phyloP scores from a whole-genome alignment of 2,888 invertebrate genomes.

The Agapetus fuscipes region DNA sequence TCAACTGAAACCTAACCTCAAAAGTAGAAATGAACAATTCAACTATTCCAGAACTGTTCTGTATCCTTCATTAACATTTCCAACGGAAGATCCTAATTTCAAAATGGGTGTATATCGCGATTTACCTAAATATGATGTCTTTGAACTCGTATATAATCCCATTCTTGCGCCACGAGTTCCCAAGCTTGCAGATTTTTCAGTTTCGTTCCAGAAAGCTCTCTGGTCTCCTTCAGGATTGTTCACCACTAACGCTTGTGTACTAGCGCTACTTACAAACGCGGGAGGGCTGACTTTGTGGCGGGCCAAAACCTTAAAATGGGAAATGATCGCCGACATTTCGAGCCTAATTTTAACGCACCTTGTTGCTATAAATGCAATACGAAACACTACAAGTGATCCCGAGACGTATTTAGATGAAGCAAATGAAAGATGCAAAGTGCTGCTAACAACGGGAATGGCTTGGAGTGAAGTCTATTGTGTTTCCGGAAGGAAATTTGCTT shows the following conservation, averaged over 20 bases:
- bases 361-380: no score
- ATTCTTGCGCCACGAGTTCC: slow-evolving; percentile 6
- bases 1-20: slow-evolving; percentile 12
- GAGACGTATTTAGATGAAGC: background rate
- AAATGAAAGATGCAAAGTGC: slow-evolving; percentile 1
- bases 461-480: slow-evolving; percentile 8
- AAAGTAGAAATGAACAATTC: slow-evolving; percentile 3
- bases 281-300: slow-evolving; percentile 12
- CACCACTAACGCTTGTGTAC: slow-evolving; percentile 3
- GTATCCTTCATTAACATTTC: slow-evolving; percentile 5
- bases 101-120: background rate
- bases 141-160: slow-evolving; percentile 3
- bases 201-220: slow-evolving; percentile 3
- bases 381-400: no score
- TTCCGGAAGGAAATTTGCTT: background rate
- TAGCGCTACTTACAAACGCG: slow-evolving; percentile 8
- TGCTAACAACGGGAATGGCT: slow-evolving; percentile 5
- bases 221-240: slow-evolving; percentile 8
- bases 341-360: slow-evolving; percentile 5
- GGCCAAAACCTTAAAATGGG: slow-evolving; percentile 5
- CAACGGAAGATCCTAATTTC: slow-evolving; percentile 9
- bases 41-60: slow-evolving; percentile 9
- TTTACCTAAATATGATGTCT: slow-evolving; percentile 6
- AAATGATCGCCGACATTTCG: slow-evolving; percentile 7
- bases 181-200: background rate